Percentiles rank a stretch among this genome's conserved stretches.
Conservation (phyloP, 2,888 invertebrate genomes). For the Prosapia bicincta region DNA sequence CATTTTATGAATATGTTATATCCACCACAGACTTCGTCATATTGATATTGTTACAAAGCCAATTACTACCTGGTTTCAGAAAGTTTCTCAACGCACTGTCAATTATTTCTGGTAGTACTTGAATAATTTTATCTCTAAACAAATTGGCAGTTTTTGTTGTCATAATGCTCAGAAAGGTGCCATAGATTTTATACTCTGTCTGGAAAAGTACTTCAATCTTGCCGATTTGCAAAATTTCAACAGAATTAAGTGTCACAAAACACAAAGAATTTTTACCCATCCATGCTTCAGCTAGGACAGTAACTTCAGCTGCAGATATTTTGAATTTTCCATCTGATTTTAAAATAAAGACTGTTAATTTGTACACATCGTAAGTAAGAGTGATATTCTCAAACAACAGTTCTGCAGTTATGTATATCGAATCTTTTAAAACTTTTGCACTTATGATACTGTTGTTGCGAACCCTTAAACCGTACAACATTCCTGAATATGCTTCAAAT, state of each 20-base stretch:
- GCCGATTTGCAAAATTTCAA: not conserved
- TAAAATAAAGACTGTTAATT: not conserved
- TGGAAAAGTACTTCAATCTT: not conserved
- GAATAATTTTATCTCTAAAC: not conserved
- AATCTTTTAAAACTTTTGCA: not conserved
- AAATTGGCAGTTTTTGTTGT: not conserved
- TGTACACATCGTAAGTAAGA: not conserved
- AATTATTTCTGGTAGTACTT: not conserved
- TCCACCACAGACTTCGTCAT: not conserved
- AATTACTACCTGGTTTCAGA: not conserved
- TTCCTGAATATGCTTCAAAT: not conserved
- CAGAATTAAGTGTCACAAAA: not conserved
- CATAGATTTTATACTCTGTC: not conserved
- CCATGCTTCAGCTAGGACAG: not conserved
- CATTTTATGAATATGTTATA: not conserved
- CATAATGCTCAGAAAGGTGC: not conserved
- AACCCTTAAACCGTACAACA: not conserved
- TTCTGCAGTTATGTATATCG: not conserved
- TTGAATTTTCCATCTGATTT: not conserved
- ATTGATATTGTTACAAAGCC: not conserved
- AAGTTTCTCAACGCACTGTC: not conserved
- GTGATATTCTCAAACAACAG: not conserved
- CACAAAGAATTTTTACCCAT: not conserved
- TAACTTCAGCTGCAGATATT: not conserved
- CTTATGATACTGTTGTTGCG: not conserved